Base-by-base conservation (phyloP, 2,888 invertebrate species). In the Archaeoteleia sp. region DNA sequence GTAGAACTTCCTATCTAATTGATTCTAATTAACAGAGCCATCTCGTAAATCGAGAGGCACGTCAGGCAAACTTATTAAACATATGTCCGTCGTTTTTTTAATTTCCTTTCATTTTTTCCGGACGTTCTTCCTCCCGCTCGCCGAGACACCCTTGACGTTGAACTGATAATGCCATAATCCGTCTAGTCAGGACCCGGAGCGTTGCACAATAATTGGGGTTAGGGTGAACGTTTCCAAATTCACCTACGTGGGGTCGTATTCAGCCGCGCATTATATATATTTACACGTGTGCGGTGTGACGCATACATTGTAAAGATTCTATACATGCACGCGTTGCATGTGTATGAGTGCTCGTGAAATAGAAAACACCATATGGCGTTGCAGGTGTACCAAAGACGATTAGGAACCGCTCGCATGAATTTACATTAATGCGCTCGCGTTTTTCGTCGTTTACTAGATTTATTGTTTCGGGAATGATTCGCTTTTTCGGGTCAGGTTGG, bases 81-180 rank as follows among this genome's bases (percentile, higher is more conserved):
- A 79, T 81, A 79, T 82, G 79, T 73, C 60, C 54, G 55, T 27
- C 58, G 57, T 72, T 75, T 76, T 74, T n/a, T n/a, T 73, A 61
- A 65, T 67, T 62, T 54, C 39, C 57, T 65, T 54, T 30, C 30
- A 65, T 65, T 63, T 58, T 63, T 54, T 60, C 58, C 58, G 37
- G 49, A 58, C 42, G 54, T 32, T 12, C 17, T 25, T 54, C 37
- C 27, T 67, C 51, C 51, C 61, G 54, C 60, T 57, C 43, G 30
- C 25, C 39, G 51, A 68, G 65, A 70, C 74, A 74, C 74, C 78
- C 78, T 80, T 78, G 71, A 78, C 75, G 78, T 65, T 53, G 73
- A 77, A 82, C 82, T 80, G 81, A 82, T 83, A 82, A 84, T 83
- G 77, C 77, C 76, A 77, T 84, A 84, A 84, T 84, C 84, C 78